Conservation (phyloP, 2,113 vertebrate genomes). For the Mola mola region DNA sequence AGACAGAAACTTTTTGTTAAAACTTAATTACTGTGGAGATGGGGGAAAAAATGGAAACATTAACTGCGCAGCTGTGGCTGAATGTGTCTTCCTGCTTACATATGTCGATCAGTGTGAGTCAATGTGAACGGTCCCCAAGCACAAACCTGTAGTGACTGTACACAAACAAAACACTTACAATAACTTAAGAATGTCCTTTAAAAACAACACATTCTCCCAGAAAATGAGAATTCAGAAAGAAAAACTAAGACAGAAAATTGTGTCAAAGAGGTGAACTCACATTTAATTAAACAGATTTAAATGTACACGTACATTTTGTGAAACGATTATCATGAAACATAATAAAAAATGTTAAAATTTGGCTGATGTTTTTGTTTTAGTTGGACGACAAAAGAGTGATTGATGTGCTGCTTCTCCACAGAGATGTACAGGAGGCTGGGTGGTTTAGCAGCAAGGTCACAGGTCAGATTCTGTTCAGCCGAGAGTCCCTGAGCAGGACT, state of each 20-base stretch:
- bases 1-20: conserved; percentile 43
- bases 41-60: no score
- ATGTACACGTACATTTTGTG: conserved; percentile 61
- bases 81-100: conserved; percentile 50
- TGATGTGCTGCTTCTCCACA: background rate
- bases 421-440: background rate
- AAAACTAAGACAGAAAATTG: conserved; percentile 10
- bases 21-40: no score
- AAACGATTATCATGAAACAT: conserved; percentile 48
- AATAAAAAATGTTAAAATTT: conserved; percentile 50
- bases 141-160: conserved; percentile 1
- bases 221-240: background rate
- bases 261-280: conserved; percentile 59
- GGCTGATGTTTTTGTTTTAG: conserved; percentile 27
- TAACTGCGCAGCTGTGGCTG: conserved; percentile 20
- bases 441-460: background rate
- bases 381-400: conserved; percentile 10
- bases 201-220: conserved; percentile 11
- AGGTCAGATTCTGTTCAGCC: conserved; percentile 14
- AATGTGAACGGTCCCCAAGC: background rate
- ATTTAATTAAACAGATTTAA: conserved; percentile 50
- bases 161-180: conserved; percentile 5
- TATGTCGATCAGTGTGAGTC: background rate
- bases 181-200: background rate
- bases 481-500: conserved; percentile 19